Base-by-base conservation (phyloP, 1,140 invertebrate species). In the Galleria mellonella region DNA sequence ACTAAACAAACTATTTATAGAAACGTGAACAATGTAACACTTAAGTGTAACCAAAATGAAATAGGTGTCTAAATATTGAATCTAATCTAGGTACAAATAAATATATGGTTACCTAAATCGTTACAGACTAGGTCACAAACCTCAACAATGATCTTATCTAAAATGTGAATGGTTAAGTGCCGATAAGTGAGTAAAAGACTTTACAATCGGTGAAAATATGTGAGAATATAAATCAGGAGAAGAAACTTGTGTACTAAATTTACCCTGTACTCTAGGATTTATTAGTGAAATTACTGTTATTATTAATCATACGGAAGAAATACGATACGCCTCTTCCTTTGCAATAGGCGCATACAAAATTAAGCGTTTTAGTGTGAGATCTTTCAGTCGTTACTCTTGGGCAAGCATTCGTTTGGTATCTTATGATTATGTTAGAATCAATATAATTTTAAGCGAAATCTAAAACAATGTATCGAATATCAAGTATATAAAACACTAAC, bases 251-350 rank as follows among this genome's bases (percentile, higher is more conserved):
- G 78, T 83, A 67, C 73, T 85, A 84, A 73, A 72, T 73, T 82
- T 85, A 85, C 82, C 82, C 82, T 85, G 82, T 85, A 81, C 67
- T 79, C 78, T 85, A 85, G 75, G 78, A 82, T 82, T 62, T 72
- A 72, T 81, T 72, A 74, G 69, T 77, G 72, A 79, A 64, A 66
- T 67, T 69, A 79, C 60, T 51, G 64, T 65, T 51, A 65, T 61
- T 40, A 62, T 61, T 67, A 67, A 28, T 53, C 42, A 51, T 57
- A 70, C 48, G 49, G 55, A 59, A 63, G 53, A 59, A 44, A 17
- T 23, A 4, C 29, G 47, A 37, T 45, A 47, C 49, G 42, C 48
- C 43, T 15, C 9, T 14, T 9, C 38, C 29, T 42, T 39, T 36
- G 42, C 43, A 47, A 44, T 46, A 61, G 55, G 52, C 61, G 51